Base-by-base conservation (phyloP, 1,140 invertebrate species). In the Megalonaias nervosa region DNA sequence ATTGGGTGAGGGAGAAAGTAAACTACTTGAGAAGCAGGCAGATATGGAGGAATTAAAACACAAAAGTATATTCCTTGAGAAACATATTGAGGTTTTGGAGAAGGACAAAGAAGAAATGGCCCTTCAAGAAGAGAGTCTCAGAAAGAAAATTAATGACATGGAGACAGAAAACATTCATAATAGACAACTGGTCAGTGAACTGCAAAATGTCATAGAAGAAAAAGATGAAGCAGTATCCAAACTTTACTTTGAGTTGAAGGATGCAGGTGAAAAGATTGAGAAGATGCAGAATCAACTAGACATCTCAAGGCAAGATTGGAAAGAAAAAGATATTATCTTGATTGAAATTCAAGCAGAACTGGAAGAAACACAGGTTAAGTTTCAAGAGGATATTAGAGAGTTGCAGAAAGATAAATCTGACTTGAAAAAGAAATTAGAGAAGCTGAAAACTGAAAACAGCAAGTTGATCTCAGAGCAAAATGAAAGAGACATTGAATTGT, bases 391-490 rank as follows among this genome's bases (percentile, higher is more conserved):
- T 9, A 48, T 38, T 14, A 70, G 64, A 26, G 59, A 58, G 38
- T 48, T 48, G 14, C 31, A 26, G 19, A 48, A 26, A 64, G n/a
- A 73, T 16, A 56, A 57, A 65, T 57, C 26, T 15, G 61, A 65
- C 56, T 38, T 64, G 19, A n/a, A 67, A 59, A 21, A 73, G 16
- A 55, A 73, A 61, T 16, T 73, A 48, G 71, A 64, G 5, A 61
- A 31, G 65, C 48, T 73, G n/a, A 73, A 56, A 60, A 65, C 12
- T n/a, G 61, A 73, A 73, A 48, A 62, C 11, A 23, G 21, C 19
- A 62, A 16, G 5, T 62, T 62, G 21, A 62, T 19, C 6, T 62
- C 21, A 62, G 19, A 62, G 60, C 60, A n/a, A n/a, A 23, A 6
- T n/a, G 60, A 62, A 14, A 0, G 6, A 12, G 60, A 62, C 5